phyloP scores from a whole-genome alignment of 2,797 vertebrate genomes.

The Manis crassicaudata region DNA sequence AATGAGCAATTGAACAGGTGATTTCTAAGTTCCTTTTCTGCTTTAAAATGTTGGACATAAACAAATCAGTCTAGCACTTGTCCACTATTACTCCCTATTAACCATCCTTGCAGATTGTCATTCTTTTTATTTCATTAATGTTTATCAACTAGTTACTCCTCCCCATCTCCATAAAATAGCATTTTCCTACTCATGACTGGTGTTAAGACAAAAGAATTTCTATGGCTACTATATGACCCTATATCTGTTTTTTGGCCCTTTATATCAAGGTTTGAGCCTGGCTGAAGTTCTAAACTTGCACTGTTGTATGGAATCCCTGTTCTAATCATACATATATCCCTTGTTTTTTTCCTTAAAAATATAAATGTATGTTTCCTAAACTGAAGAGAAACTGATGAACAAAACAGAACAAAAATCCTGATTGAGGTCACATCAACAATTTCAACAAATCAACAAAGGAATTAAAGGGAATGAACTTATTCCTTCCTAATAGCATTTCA shows the following conservation, averaged over 20 bases:
- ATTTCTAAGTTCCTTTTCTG: background rate
- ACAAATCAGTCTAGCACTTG: background rate
- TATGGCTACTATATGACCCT: background rate
- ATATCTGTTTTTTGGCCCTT: background rate
- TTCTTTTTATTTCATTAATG: background rate
- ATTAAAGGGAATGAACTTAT: slow-evolving; percentile 71
- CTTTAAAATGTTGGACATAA: background rate
- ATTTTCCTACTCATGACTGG: background rate
- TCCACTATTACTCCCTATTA: background rate
- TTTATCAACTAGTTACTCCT: background rate
- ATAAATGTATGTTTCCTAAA: background rate
- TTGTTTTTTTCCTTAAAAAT: background rate
- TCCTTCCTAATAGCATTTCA: slow-evolving; percentile 65
- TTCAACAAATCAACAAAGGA: slow-evolving; percentile 67
- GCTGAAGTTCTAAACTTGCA: background rate
- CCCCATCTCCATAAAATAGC: background rate
- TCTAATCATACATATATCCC: background rate
- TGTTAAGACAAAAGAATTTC: background rate
- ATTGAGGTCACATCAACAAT: slow-evolving; percentile 60
- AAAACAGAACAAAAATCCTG: slow-evolving; percentile 37
- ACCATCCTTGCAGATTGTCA: background rate
- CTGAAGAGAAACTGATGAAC: slow-evolving; percentile 11
- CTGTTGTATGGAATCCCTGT: background rate
- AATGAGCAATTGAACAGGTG: background rate
- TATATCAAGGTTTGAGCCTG: background rate